Conservation (phyloP, 2,888 invertebrate genomes). For the Lysandra coridon region DNA sequence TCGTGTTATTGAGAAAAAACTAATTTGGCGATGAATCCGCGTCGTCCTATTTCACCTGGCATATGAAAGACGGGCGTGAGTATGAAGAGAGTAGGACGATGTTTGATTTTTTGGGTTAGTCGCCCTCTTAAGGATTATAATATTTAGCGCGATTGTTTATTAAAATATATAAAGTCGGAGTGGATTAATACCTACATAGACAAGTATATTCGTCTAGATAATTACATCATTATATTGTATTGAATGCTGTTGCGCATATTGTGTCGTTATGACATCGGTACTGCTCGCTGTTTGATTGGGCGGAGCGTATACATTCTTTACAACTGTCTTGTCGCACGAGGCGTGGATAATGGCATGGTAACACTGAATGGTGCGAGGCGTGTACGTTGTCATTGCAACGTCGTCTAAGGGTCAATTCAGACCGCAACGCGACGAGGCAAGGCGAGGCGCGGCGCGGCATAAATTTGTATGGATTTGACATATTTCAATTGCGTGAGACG, state of each 20-base stretch:
- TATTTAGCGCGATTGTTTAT: background rate
- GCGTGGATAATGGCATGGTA: background rate
- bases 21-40: too few relatives aligned
- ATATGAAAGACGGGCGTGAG: too few relatives aligned
- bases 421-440: too few relatives aligned
- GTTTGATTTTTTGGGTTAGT: too few relatives aligned
- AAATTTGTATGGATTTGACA: too few relatives aligned
- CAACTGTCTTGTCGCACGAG: background rate
- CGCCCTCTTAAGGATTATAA: too few relatives aligned
- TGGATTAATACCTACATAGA: background rate
- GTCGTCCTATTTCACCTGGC: too few relatives aligned
- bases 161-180: background rate
- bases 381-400: constrained; percentile 85
- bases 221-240: background rate
- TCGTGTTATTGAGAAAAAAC: too few relatives aligned
- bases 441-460: too few relatives aligned
- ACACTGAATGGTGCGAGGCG: constrained; percentile 69
- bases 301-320: background rate
- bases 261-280: background rate
- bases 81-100: too few relatives aligned
- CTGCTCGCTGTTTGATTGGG: background rate
- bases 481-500: too few relatives aligned
- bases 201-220: background rate
- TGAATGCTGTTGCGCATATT: background rate
- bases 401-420: constrained; percentile 34